phyloP scores from a whole-genome alignment of 2,797 vertebrate genomes.

The Rhinichthys osculus region DNA sequence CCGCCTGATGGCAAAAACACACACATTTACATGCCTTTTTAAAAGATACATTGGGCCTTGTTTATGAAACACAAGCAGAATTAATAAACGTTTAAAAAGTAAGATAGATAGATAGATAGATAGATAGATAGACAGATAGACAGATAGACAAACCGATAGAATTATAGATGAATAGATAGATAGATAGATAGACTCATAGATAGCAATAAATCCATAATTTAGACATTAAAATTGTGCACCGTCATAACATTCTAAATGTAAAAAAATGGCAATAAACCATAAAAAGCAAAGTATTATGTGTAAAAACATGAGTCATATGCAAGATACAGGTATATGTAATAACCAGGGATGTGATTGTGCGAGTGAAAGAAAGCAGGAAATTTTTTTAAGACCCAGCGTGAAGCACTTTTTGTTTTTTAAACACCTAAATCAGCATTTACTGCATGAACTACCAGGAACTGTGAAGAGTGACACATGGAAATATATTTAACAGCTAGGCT shows the following conservation, averaged over 20 bases:
- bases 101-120: neutral
- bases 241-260: neutral
- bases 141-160: neutral
- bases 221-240: neutral
- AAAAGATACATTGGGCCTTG: neutral
- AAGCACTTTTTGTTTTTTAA: too few relatives aligned
- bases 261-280: neutral
- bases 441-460: too few relatives aligned
- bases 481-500: too few relatives aligned
- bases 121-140: neutral
- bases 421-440: too few relatives aligned
- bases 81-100: neutral
- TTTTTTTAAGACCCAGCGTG: too few relatives aligned
- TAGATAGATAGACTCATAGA: too few relatives aligned
- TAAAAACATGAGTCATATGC: neutral
- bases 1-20: slow-evolving; percentile 79
- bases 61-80: neutral
- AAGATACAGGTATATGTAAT: neutral
- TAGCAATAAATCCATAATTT: too few relatives aligned
- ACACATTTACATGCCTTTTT: neutral
- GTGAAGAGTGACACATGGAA: too few relatives aligned
- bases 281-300: neutral
- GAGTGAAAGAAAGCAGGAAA: too few relatives aligned
- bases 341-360: too few relatives aligned
- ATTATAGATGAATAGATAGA: too few relatives aligned